Percentiles rank a stretch among this genome's conserved stretches.
phyloP scores from a whole-genome alignment of 2,113 vertebrate genomes.

The Myotis yumanensis region DNA sequence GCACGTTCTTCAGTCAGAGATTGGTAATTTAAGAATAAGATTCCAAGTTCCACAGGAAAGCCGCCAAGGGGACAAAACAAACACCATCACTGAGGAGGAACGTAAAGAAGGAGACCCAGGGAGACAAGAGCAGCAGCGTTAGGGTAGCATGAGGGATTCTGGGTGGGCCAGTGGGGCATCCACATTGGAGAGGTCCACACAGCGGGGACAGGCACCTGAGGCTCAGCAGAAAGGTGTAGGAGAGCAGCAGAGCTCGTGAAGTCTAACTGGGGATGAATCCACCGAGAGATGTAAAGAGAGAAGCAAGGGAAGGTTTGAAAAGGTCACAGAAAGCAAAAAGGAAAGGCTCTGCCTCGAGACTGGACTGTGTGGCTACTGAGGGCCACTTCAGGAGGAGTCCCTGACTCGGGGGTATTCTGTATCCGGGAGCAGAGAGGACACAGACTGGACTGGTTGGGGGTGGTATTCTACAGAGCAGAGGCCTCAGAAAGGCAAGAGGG shows the following conservation, averaged over 20 bases:
- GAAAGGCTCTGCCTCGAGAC: neutral
- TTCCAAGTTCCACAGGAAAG: neutral
- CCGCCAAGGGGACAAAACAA: neutral
- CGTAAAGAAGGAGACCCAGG: neutral
- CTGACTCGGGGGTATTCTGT: neutral
- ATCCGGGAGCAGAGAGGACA: neutral
- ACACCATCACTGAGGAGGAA: neutral
- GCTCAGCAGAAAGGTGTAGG: neutral
- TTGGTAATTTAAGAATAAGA: conserved; percentile 1
- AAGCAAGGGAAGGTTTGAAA: neutral
- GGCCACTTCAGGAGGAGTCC: neutral
- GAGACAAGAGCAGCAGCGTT: neutral
- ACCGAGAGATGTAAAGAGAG: neutral
- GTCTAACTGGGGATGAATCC: neutral
- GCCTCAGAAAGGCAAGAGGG: neutral
- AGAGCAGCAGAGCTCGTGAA: neutral
- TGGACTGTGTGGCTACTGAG: neutral
- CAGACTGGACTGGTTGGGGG: neutral
- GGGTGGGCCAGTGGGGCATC: neutral
- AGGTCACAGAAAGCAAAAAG: conserved; percentile 2
- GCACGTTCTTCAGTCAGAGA: neutral
- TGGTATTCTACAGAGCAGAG: neutral
- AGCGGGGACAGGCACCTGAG: neutral
- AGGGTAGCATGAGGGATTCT: neutral
- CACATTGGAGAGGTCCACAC: neutral